Evolutionary conservation across 2,113 vertebrate genomes (phyloP), one percentile per base, ranked within the genome.

Genomic region (Danionella cerebrum): DNA sequence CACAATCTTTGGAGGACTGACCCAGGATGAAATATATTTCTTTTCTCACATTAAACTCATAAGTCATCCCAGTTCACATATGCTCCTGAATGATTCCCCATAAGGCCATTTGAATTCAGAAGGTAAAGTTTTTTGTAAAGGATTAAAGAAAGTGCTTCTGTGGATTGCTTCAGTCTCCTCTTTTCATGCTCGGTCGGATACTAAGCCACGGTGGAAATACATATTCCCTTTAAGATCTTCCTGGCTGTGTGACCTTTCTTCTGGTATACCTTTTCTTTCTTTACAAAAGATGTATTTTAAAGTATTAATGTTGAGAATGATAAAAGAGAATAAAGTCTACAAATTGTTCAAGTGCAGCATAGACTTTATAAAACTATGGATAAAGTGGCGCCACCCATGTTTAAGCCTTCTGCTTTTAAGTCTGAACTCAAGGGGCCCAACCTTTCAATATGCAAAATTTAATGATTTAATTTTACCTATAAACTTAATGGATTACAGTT

Each of bases 101-200:
- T 84, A 86, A 83, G 83, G 78, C 85, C 80, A 83, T 87, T 87
- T 84, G 77, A 84, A 82, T 85, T 75, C 58, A 50, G 65, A 79
- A 71, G 55, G 74, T 76, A 41, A 53, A 47, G 55, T 78, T 75
- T n/a, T 76, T 77, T 81, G 29, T 53, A 29, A 38, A 76, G 70
- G 69, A 73, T 55, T 14, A 51, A 35, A 50, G 27, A 53, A 58
- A 53, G 55, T 35, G 29, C 25, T 1, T 18, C 9, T 18, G 10
- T 58, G 62, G 53, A 60, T 62, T 36, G 19, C 70, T 14, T 62
- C n/a, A 44, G 29, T 45, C 35, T 67, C 24, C 57, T 62, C 53
- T 72, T 66, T 67, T 72, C 64, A 67, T 54, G 55, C 64, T 67
- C 65, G 62, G 63, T 42, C 67, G 70, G 70, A 45, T 16, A 64